Evolutionary conservation across 2,888 invertebrate species (phyloP), one percentile per base, ranked within the genome.

Genomic region (Girardia tigrina): DNA sequence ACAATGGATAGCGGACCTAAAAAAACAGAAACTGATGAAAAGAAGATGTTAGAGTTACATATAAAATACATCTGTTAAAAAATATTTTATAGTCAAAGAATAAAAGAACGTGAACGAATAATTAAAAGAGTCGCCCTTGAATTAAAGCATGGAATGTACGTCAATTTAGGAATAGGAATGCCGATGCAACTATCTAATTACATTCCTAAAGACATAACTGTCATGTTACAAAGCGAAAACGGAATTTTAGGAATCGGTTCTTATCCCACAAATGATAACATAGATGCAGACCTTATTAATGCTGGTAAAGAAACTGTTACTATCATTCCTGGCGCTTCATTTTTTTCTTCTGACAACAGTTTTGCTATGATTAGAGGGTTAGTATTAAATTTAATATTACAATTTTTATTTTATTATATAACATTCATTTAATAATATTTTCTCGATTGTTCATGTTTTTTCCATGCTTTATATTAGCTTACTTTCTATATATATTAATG

Each of bases 231-330:
- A 85, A 94, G 94, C 77, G 98, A 98, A 86, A 99, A 98, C 86
- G 98, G 98, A 75, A 90, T 98, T 79, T 87, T 98, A 77, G 98
- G 98, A 16, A 86, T 98, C 79, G 77, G 72, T 1, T 74, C 29
- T 20, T 75, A 70, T 69, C 76, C 70, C 27, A 26, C 29, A 27
- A 72, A 76, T 20, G 29, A 36, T 29, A n/a, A 73, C 26, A 29
- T 77, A 8, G 72, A 98, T 85, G 88, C 97, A 0, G 98, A 98
- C 85, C 87, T 98, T 76, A 95, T 98, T 75, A 98, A 98, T 85
- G 98, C 98, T 73, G 97, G 97, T 78, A 98, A 98, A 84, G 94
- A 99, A 87, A 94, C 95, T 1, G 94, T 97, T 2, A 97, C 95
- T 0, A 88, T 91, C 36, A 82, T 93, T 0, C 90, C 91, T 29